Evolutionary conservation across 2,113 vertebrate genomes (phyloP).

Genomic region (Coreoperca whiteheadi): DNA sequence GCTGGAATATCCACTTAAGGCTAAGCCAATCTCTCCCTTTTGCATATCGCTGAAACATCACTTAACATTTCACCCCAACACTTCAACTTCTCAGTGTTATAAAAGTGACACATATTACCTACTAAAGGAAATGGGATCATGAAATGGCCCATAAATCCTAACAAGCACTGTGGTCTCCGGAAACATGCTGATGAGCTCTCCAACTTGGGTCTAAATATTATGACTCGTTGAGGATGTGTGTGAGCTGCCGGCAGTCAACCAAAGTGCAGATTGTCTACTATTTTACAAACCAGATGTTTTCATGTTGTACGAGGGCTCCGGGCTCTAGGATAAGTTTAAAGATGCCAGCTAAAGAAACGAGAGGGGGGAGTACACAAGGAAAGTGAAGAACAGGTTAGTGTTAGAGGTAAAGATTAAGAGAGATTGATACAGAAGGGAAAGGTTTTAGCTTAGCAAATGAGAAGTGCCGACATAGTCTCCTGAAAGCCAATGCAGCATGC

Average conservation of each 20-base stretch:
- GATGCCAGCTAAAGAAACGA: no score
- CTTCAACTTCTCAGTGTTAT: conserved; percentile 76
- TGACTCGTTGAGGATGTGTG: conserved; percentile 45
- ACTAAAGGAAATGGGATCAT: conserved; percentile 79
- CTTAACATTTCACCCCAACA: conserved; percentile 80
- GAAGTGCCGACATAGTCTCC: no score
- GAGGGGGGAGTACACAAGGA: no score
- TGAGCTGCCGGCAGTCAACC: conserved; percentile 58
- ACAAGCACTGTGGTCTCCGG: conserved; percentile 67
- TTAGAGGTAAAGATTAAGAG: no score
- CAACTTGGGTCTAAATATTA: conserved; percentile 72
- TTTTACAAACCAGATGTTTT: conserved; percentile 51
- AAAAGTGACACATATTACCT: conserved; percentile 81
- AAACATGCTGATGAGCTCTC: conserved; percentile 73
- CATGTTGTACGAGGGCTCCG: no score
- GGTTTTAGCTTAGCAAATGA: no score
- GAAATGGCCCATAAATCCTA: conserved; percentile 74
- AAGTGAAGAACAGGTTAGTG: no score
- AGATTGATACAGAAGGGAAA: no score
- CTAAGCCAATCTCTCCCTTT: conserved; percentile 70
- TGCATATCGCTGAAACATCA: conserved; percentile 76
- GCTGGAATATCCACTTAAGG: conserved; percentile 71
- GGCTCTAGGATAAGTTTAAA: no score
- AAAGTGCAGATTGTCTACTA: conserved; percentile 64
- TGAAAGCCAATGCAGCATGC: no score